These are phyloP conservation scores for Drosophila pseudoananassae DNA, from an alignment of 1,140 invertebrate genomes.

Conservation along the genomic window DNA sequence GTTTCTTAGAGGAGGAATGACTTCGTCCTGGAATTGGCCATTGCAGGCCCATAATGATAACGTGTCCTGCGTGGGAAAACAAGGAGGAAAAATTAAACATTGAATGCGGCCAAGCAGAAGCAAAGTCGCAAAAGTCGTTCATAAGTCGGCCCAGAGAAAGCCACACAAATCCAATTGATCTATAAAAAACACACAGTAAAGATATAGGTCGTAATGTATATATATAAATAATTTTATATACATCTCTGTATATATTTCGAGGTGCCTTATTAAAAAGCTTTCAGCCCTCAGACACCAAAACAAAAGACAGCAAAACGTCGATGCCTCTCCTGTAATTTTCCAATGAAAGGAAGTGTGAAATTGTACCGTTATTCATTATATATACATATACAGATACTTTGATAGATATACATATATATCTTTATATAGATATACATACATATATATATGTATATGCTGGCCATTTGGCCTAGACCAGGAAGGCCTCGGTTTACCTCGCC, in stretches of 20 bases:
- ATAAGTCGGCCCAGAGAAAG: background rate
- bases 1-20: background rate
- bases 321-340: slow-evolving; percentile 35
- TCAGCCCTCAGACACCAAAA: slow-evolving; percentile 12
- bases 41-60: slow-evolving; percentile 15
- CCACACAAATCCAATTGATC: slow-evolving; percentile 47
- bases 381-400: background rate
- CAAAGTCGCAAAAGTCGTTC: background rate
- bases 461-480: slow-evolving; percentile 21
- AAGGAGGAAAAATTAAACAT: slow-evolving; percentile 27
- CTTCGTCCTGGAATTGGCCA: background rate
- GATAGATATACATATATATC: background rate
- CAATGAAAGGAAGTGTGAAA: slow-evolving; percentile 49
- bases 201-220: slow-evolving; percentile 10
- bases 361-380: slow-evolving; percentile 45
- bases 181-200: slow-evolving; percentile 21
- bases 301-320: slow-evolving; percentile 11
- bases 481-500: slow-evolving; percentile 7
- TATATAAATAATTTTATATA: background rate
- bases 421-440: slow-evolving; percentile 3
- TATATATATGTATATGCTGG: slow-evolving; percentile 9
- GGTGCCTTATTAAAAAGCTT: slow-evolving; percentile 29
- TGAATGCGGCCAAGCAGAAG: slow-evolving; percentile 10
- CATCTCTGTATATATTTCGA: background rate
- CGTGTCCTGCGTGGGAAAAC: background rate